Base-by-base conservation (phyloP, 2,797 vertebrate genomes). In the Hyperoplus immaculatus region DNA sequence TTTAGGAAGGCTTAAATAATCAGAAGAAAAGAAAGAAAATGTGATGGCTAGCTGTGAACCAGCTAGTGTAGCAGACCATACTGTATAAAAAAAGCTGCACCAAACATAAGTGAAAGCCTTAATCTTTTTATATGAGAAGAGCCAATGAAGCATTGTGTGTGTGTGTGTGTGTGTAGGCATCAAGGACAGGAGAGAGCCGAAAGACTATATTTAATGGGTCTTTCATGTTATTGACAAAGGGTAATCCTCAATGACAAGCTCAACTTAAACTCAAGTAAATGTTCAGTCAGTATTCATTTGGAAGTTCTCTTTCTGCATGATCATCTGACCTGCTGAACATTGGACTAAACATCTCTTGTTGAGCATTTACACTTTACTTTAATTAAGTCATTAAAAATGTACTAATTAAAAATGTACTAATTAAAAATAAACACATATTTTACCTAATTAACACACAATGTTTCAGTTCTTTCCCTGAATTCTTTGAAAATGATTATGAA, bases 1-100 rank as follows among this genome's bases (percentile, higher is more conserved):
- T 81, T 80, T 67, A 78, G 47, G 10, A 64, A 61, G 11, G 38
- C 75, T 73, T 11, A 56, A 78, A 77, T n/a, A 53, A 59, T 42
- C 6, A 67, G 46, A 29, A 71, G 47, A 69, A 61, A 53, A 64
- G 5, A 3, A 6, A 51, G 59, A 7, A 7, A 8, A 72, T 60
- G 42, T 46, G 4, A 59, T 51, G 51, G 41, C 46, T 53, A 45
- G 79, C 75, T 77, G 42, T 46, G 72, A 79, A 75, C 42, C 65
- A 65, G 57, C 82, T 53, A 67, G 59, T 50, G 59, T 38, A 72
- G 50, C 78, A 80, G 42, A 62, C 39, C 42, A 29, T 12, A 6
- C 84, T 64, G 46, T 29, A 29, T 29, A 29, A 29, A 29, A 13
- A 53, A 69, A 55, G 16, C 55, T 61, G 38, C 5, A 2, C 53